phyloP scores from a whole-genome alignment of 1,140 invertebrate species.

The Whitmania pigra region DNA sequence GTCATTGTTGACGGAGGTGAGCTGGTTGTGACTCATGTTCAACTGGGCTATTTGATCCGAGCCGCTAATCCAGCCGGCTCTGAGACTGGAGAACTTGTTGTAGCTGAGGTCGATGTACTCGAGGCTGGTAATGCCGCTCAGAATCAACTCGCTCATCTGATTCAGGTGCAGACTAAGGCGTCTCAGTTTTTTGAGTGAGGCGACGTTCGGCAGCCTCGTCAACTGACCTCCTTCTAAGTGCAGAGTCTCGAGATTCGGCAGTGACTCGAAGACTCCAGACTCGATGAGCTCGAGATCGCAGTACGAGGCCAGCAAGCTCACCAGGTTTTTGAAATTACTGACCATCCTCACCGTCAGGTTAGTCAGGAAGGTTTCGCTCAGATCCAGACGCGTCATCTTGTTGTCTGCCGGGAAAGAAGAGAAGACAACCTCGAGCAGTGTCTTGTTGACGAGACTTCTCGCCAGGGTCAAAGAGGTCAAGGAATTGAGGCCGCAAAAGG shows the following conservation, averaged over 20 bases:
- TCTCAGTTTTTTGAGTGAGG: slow-evolving; percentile 18
- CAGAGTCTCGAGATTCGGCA: slow-evolving; percentile 21
- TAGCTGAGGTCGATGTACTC: slow-evolving; percentile 20
- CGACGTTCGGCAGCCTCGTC: slow-evolving; percentile 15
- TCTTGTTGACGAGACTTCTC: slow-evolving; percentile 17
- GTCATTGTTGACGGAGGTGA: slow-evolving; percentile 15
- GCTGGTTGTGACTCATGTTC: slow-evolving; percentile 23
- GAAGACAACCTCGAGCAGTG: slow-evolving; percentile 17
- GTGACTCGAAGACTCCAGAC: slow-evolving; percentile 3
- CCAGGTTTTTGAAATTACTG: slow-evolving; percentile 14
- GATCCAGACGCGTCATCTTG: slow-evolving; percentile 21
- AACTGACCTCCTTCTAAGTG: slow-evolving; percentile 16
- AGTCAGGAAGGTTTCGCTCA: slow-evolving; percentile 18
- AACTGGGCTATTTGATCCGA: slow-evolving; percentile 11
- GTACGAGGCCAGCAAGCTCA: slow-evolving; percentile 10
- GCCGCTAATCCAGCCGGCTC: slow-evolving; percentile 15
- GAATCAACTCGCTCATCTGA: slow-evolving; percentile 11
- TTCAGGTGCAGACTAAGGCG: slow-evolving; percentile 15
- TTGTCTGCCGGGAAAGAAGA: slow-evolving; percentile 11
- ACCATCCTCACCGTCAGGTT: slow-evolving; percentile 21
- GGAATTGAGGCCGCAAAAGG: slow-evolving; percentile 19
- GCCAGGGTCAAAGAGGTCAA: slow-evolving; percentile 21
- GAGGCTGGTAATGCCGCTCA: slow-evolving; percentile 2
- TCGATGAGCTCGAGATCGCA: slow-evolving; percentile 18
- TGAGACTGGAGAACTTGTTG: slow-evolving; percentile 17